These are phyloP conservation scores for Pogonocherus hispidulus DNA, from an alignment of 2,888 invertebrate species.

Conservation along the genomic window DNA sequence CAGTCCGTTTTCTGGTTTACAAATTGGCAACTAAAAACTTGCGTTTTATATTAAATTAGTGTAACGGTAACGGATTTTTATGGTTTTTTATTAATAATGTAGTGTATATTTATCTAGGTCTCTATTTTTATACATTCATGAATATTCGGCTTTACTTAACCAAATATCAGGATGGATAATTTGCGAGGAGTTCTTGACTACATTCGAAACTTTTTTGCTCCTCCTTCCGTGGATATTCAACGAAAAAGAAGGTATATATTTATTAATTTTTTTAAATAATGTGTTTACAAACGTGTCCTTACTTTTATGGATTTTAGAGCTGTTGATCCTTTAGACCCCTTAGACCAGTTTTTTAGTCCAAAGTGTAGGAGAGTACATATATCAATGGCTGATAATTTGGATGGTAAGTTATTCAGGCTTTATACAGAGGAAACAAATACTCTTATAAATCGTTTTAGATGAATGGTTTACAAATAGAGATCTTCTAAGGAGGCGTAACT, in stretches of 20 bases:
- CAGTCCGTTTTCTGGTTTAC: background rate
- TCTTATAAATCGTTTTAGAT: constrained; percentile 40
- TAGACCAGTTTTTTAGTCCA: constrained; percentile 42
- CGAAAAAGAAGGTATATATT: constrained; percentile 51
- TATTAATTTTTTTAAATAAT: background rate
- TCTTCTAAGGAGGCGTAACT: constrained; percentile 31
- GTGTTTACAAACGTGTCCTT: background rate
- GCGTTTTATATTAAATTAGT: background rate
- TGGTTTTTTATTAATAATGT: constrained; percentile 13
- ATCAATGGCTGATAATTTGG: constrained; percentile 39
- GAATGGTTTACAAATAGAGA: constrained; percentile 32
- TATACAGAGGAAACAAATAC: background rate
- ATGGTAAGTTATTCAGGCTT: constrained; percentile 38
- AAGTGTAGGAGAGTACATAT: constrained; percentile 50
- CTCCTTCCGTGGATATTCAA: constrained; percentile 35
- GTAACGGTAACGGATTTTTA: background rate
- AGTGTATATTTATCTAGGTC: background rate
- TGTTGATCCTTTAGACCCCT: constrained; percentile 35
- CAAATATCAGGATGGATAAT: constrained; percentile 43
- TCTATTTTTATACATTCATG: constrained; percentile 9
- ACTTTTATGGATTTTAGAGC: constrained; percentile 41
- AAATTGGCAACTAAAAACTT: background rate
- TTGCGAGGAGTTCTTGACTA: constrained; percentile 44
- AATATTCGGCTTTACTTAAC: constrained; percentile 30
- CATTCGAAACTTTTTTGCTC: constrained; percentile 47